A percentile compares a stretch with the other conserved stretches of the same genome.
Evolutionary conservation across 2,888 invertebrate genomes (phyloP).

Genomic region (Cabera pusaria): DNA sequence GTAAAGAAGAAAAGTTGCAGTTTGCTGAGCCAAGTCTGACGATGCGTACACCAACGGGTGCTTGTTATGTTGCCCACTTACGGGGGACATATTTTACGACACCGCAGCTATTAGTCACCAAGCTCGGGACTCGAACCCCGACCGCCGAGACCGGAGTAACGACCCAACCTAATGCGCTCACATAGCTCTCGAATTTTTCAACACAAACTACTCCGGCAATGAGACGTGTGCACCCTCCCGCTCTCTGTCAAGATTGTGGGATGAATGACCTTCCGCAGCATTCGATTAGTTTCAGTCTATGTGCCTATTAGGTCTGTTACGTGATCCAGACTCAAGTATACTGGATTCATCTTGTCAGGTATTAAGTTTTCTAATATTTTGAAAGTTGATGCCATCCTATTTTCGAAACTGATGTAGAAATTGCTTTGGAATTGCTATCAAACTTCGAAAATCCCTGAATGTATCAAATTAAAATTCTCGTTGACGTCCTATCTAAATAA

Average conservation of each 20-base stretch:
- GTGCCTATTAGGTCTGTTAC: too few relatives aligned
- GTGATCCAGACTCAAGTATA: too few relatives aligned
- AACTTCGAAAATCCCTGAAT: too few relatives aligned
- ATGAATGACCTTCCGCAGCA: constrained; percentile 1
- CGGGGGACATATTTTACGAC: constrained; percentile 54
- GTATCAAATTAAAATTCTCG: neutral
- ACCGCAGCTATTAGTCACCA: constrained; percentile 58
- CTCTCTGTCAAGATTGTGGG: too few relatives aligned
- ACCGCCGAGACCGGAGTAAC: constrained; percentile 55
- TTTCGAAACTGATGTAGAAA: too few relatives aligned
- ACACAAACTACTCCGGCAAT: constrained; percentile 54
- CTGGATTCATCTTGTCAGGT: too few relatives aligned
- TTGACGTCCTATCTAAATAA: constrained; percentile 19
- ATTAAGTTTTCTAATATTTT: too few relatives aligned
- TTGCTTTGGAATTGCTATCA: too few relatives aligned
- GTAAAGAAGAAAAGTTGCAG: constrained; percentile 14
- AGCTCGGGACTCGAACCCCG: constrained; percentile 47
- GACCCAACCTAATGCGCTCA: constrained; percentile 61
- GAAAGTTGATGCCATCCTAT: too few relatives aligned
- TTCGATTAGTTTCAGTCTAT: too few relatives aligned
- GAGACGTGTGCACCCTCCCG: constrained; percentile 39
- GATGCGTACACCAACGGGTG: constrained; percentile 42
- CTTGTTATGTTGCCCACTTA: constrained; percentile 51
- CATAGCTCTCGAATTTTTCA: constrained; percentile 65
- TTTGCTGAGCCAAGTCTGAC: constrained; percentile 26